Conservation (phyloP, 2,797 vertebrate species). For the Myotis pilosus region DNA sequence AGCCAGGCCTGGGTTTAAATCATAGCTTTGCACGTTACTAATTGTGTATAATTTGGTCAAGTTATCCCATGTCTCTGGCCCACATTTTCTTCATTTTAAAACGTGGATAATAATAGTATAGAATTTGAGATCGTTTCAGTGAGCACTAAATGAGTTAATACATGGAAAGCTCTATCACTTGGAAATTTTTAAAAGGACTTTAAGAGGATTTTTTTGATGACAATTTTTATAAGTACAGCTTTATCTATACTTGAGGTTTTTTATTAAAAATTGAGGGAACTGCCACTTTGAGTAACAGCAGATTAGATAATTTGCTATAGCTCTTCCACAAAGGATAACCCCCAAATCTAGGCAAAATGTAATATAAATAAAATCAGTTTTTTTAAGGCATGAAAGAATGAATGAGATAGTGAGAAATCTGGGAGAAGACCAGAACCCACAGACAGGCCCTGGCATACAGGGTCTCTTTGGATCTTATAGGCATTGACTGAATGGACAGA, state of each 20-base stretch:
- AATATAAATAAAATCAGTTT: neutral
- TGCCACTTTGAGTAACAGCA: neutral
- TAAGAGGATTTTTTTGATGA: neutral
- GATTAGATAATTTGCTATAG: neutral
- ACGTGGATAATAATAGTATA: neutral
- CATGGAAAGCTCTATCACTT: neutral
- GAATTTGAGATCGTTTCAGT: neutral
- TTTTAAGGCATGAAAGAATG: neutral
- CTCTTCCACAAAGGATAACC: neutral
- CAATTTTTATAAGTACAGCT: neutral
- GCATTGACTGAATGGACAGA: neutral
- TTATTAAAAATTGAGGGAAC: neutral
- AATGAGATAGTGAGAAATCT: neutral
- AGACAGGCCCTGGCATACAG: accelerated
- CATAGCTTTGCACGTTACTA: too few species aligned
- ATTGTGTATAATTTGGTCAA: neutral
- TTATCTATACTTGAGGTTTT: neutral
- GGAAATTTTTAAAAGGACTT: neutral
- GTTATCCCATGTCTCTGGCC: neutral
- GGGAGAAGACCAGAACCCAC: neutral
- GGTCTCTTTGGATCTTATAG: neutral
- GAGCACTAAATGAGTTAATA: neutral
- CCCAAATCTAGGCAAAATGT: neutral
- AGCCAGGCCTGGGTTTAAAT: neutral
- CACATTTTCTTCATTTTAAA: neutral